These are phyloP conservation scores for Lepilemur ruficaudatus DNA, from an alignment of 2,797 vertebrate species.

Conservation along the genomic window DNA sequence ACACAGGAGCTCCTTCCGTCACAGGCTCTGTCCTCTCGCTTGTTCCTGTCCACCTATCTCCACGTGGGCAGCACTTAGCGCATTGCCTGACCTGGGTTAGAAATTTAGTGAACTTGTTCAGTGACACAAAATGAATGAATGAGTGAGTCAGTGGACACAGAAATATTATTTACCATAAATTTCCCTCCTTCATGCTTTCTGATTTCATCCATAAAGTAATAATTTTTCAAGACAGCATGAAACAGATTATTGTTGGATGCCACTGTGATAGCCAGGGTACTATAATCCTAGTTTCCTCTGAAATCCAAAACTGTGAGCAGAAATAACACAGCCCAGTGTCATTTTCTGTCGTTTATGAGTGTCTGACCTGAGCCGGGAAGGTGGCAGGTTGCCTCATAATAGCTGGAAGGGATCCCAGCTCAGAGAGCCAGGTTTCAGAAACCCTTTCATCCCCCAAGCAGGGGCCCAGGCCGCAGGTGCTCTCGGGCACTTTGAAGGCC, in stretches of 20 bases:
- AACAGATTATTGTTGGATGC: not conserved
- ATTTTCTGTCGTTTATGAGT: not conserved
- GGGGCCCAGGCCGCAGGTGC: not conserved
- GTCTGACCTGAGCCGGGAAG: not conserved
- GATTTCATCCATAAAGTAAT: not conserved
- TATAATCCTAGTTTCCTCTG: not conserved
- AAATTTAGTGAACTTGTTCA: not conserved
- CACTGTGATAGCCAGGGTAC: not conserved
- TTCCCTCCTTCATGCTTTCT: not conserved
- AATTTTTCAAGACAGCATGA: not conserved
- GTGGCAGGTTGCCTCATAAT: not conserved
- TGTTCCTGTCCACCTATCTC: not conserved
- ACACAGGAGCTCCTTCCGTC: accelerated
- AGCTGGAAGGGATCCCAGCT: not conserved
- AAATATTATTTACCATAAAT: not conserved
- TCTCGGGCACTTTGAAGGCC: too few species aligned
- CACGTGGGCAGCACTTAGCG: not conserved
- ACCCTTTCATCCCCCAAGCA: not conserved
- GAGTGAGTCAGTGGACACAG: not conserved
- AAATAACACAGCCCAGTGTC: not conserved
- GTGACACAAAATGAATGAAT: not conserved
- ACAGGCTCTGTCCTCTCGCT: accelerated
- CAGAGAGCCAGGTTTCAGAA: not conserved
- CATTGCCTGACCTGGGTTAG: not conserved
- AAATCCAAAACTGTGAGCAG: not conserved